Base-by-base conservation (phyloP, 2,888 invertebrate species). In the Lottia scabra region DNA sequence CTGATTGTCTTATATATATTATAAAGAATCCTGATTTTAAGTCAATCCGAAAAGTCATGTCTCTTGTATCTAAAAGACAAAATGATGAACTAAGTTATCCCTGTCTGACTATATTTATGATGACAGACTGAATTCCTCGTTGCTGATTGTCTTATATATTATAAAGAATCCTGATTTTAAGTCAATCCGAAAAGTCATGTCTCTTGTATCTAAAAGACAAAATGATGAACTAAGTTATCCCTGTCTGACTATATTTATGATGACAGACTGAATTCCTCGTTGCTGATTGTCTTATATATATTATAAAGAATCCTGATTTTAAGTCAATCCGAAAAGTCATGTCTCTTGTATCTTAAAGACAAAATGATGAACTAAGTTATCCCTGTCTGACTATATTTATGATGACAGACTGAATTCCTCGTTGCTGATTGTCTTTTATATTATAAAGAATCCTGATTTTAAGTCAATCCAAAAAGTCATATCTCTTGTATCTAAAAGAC, bases 251-350 rank as follows among this genome's bases (percentile, higher is more conserved):
- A 65, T 48, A n/a, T n/a, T n/a, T 15, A 15, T 74, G 74, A 68
- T 46, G 71, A 74, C 66, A 68, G 45, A 67, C 44, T 66, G 72
- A 73, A 73, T 73, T 75, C 75, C 75, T 75, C 75, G 73, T 75
- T 75, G 26, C 75, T 75, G 75, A 75, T 64, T 65, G 65, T 16
- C 56, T 56, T 19, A 1, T 6, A 3, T 23, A 12, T 30, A 30
- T 30, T 30, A 30, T 30, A 30, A 30, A 30, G 30, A 30, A 30
- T n/a, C n/a, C n/a, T n/a, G n/a, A n/a, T n/a, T n/a, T n/a, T n/a
- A n/a, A n/a, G n/a, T n/a, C n/a, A n/a, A n/a, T n/a, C n/a, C n/a
- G n/a, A 38, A 1, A 38, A 19, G 10, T 4, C 6, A 62, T 26
- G 19, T 19, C 8, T 23, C 6, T 62, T 23, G 6, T 65, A 10